These are phyloP conservation scores for Oxytorus armatus DNA, from an alignment of 2,888 invertebrate species.

Conservation along the genomic window DNA sequence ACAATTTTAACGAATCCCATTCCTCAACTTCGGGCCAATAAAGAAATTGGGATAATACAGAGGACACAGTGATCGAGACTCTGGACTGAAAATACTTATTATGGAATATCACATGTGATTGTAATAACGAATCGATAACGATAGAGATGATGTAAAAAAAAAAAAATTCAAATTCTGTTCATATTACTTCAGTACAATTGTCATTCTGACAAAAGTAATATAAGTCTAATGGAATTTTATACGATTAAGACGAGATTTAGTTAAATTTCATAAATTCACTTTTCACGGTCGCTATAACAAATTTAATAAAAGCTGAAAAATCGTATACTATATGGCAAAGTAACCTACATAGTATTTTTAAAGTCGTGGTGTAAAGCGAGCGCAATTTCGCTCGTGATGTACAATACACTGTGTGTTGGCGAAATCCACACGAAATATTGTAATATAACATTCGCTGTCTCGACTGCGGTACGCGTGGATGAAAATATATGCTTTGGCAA, in stretches of 20 bases:
- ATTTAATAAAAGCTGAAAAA: neutral
- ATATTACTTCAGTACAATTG: no score
- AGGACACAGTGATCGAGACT: neutral
- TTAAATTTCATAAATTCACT: no score
- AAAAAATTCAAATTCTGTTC: no score
- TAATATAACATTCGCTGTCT: constrained; percentile 51
- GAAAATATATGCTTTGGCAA: constrained; percentile 40
- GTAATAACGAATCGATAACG: no score
- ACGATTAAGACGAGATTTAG: no score
- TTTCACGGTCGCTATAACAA: neutral
- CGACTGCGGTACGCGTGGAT: constrained; percentile 40
- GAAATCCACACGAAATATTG: constrained; percentile 55
- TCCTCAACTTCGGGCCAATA: constrained; percentile 34
- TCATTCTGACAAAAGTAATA: no score
- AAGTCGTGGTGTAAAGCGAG: constrained; percentile 2
- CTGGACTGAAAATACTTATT: no score
- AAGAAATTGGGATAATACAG: constrained; percentile 23
- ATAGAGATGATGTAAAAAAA: no score
- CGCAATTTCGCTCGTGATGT: constrained; percentile 31
- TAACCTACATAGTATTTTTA: neutral
- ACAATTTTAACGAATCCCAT: constrained; percentile 24
- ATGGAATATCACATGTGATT: no score
- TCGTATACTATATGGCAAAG: constrained; percentile 1
- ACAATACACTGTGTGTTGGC: constrained; percentile 14
- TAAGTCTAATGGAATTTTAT: no score